Evolutionary conservation across 2,797 vertebrate genomes (phyloP).

Genomic region (Oreonectes daqikongensis): DNA sequence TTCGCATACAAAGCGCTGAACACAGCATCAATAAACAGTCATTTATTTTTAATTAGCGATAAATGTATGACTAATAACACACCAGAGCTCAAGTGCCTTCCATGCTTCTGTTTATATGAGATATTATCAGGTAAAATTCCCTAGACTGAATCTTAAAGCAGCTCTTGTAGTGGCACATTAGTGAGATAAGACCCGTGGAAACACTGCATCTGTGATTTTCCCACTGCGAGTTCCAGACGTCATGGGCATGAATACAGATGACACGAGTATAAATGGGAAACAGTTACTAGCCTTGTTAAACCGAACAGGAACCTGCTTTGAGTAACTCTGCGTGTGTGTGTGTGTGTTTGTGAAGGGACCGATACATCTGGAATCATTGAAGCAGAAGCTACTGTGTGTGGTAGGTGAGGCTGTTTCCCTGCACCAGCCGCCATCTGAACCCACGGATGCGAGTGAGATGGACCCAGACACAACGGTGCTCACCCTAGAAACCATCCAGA

Average conservation of each 20-base stretch:
- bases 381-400: constrained; percentile 70
- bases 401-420: constrained; percentile 70
- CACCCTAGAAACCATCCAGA: constrained; percentile 72
- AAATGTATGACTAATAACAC: neutral
- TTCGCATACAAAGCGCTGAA: neutral
- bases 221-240: constrained; percentile 38
- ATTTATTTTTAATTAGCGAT: constrained; percentile 10
- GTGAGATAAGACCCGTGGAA: constrained; percentile 44
- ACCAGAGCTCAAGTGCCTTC: neutral
- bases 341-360: constrained; percentile 57
- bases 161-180: constrained; percentile 3
- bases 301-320: constrained; percentile 66
- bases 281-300: constrained; percentile 68
- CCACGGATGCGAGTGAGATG: constrained; percentile 46
- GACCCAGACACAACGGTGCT: constrained; percentile 56
- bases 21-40: constrained; percentile 8
- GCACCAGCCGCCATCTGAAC: constrained; percentile 50
- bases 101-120: constrained; percentile 8
- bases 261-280: constrained; percentile 59
- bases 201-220: constrained; percentile 43
- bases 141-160: constrained; percentile 22
- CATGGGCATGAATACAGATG: constrained; percentile 60
- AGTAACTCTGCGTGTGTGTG: constrained; percentile 48
- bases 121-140: constrained; percentile 17
- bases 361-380: constrained; percentile 72